Percentiles rank a stretch among this genome's conserved stretches.
phyloP scores from a whole-genome alignment of 1,140 invertebrate species.

The Zaprionus tsacasi region DNA sequence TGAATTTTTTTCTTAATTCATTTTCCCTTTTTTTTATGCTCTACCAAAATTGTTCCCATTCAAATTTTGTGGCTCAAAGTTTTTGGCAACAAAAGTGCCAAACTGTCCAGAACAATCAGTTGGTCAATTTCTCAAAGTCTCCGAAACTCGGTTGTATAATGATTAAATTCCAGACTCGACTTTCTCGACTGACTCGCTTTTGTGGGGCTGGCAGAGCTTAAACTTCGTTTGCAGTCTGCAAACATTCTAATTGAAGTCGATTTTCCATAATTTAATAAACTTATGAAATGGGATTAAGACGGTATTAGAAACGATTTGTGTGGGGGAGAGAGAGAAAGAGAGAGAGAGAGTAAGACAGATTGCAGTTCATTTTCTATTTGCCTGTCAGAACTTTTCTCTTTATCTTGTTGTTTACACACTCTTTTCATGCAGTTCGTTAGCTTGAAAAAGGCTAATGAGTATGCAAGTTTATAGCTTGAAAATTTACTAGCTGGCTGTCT shows the following conservation, averaged over 20 bases:
- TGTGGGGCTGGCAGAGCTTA: conserved; percentile 10
- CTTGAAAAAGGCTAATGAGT: background rate
- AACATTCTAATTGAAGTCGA: conserved; percentile 35
- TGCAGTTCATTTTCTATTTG: conserved; percentile 5
- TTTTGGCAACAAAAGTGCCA: conserved; percentile 43
- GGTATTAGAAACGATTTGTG: conserved; percentile 1
- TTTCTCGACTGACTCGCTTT: conserved; percentile 19
- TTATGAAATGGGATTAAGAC: conserved; percentile 8
- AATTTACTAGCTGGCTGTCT: background rate
- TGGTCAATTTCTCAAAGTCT: conserved; percentile 52
- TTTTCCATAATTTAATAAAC: conserved; percentile 20
- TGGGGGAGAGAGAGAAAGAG: background rate
- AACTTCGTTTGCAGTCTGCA: conserved; percentile 35
- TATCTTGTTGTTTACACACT: background rate
- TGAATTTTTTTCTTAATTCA: conserved; percentile 13
- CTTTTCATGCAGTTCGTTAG: background rate
- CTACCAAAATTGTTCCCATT: background rate
- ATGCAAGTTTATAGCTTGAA: background rate
- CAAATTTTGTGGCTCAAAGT: conserved; percentile 7
- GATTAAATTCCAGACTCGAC: conserved; percentile 14
- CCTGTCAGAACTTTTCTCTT: background rate
- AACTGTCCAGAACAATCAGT: conserved; percentile 47
- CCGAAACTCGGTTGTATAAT: conserved; percentile 36
- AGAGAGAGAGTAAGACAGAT: background rate
- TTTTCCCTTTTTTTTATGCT: conserved; percentile 10